Base-by-base conservation (phyloP, 2,797 vertebrate species). In the Mustela erminea region DNA sequence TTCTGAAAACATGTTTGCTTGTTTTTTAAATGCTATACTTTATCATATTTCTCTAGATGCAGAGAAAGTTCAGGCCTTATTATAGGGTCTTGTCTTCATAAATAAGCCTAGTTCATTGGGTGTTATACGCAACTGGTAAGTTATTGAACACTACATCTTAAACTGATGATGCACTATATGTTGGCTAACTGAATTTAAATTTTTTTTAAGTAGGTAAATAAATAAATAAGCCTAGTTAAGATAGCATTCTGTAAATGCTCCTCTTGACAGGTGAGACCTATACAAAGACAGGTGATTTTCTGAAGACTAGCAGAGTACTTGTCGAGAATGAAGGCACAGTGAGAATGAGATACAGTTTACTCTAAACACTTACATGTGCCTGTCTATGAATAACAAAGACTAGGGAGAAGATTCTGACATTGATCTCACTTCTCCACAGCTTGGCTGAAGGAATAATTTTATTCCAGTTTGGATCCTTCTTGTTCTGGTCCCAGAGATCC, bases 271-370 rank as follows among this genome's bases (percentile, higher is more conserved):
- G 27, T 38, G 68, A 90, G 58, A 60, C 11, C 14, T n/a, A 70
- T 14, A 38, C 2, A 54, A 25, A 95, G 49, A 90, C 32, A 82
- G 92, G 41, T 11, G 41, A 66, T 90, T 80, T 86, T 87, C 49
- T 93, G 41, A 84, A 94, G 91, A 68, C 18, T 70, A 62, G 38
- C 15, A 95, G 43, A 72, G 14, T 83, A 72, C 49, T 83, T 86
- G 27, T 91, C 74, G 25, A 60, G 46, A 87, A 87, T 52, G 46
- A 92, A 86, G 87, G 29, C 17, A 86, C 43, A 78, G 66, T 20
- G 8, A 43, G 8, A 95, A 68, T 70, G 68, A 97, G 38, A 70
- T 35, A 90, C 21, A 56, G n/a, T 80, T 92, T 35, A 89, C 27
- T 62, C 58, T 87, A 92, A 90, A 68, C 87, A 75, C 75, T 72